phyloP scores from a whole-genome alignment of 2,888 invertebrate genomes.

The Troides aeacus region DNA sequence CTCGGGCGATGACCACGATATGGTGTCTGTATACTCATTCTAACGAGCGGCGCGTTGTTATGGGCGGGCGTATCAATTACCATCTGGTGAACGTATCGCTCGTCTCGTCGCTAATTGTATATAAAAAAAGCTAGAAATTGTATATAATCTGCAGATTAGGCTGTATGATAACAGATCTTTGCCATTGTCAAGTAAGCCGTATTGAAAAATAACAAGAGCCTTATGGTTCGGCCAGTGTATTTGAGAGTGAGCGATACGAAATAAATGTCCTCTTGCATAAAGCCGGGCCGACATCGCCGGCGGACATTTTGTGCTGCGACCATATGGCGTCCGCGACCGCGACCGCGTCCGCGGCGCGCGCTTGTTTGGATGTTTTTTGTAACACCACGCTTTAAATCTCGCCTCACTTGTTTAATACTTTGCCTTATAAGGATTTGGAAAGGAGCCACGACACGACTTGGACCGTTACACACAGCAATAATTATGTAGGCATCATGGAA shows the following conservation, averaged over 20 bases:
- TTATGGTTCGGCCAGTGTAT: not conserved
- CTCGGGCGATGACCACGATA: too few species aligned
- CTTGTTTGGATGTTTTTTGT: conserved; percentile 51
- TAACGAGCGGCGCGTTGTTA: too few species aligned
- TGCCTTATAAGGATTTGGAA: conserved; percentile 63
- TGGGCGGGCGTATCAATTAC: too few species aligned
- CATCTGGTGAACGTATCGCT: too few species aligned
- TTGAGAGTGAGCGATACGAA: not conserved
- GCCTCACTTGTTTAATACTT: conserved; percentile 45
- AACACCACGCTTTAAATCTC: conserved; percentile 50
- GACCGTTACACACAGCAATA: conserved; percentile 49
- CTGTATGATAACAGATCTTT: not conserved
- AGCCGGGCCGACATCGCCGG: conserved; percentile 28
- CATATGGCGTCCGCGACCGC: conserved; percentile 56
- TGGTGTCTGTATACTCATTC: too few species aligned
- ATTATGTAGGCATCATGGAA: conserved; percentile 50
- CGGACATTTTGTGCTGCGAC: conserved; percentile 42
- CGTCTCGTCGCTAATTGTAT: too few species aligned
- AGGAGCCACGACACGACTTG: conserved; percentile 60
- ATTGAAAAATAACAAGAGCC: not conserved
- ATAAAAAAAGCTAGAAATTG: too few species aligned
- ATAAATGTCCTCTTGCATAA: conserved; percentile 3
- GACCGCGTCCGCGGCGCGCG: conserved; percentile 37
- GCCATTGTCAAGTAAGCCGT: not conserved
- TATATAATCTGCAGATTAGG: not conserved